Evolutionary conservation across 64 coral and sea anemone genomes (phyloP).

Genomic region (Cladopsammia gracilis): DNA sequence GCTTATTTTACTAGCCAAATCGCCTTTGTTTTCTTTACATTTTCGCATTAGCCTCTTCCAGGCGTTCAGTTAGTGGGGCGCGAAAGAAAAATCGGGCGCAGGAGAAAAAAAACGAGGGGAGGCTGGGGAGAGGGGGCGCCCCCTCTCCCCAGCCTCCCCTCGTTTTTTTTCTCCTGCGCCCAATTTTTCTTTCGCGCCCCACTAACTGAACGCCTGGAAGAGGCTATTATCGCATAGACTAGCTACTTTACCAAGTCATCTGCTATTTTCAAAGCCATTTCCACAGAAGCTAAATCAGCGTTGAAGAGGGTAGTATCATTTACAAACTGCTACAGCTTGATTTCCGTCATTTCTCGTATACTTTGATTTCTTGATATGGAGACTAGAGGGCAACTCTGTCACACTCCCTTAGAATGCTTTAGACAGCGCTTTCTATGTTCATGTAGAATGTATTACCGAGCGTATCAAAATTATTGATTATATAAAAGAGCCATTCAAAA

Average conservation of each 20-base stretch:
- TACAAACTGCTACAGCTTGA: not conserved
- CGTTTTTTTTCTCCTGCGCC: too few species aligned
- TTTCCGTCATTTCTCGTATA: not conserved
- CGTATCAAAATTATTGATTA: too few species aligned
- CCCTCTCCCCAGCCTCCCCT: too few species aligned
- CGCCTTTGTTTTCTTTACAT: not conserved
- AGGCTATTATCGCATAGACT: not conserved
- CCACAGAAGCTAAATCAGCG: not conserved
- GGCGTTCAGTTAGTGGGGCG: too few species aligned
- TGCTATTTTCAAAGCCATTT: not conserved
- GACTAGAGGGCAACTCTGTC: conserved; percentile 29
- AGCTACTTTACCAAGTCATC: not conserved
- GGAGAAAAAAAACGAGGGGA: too few species aligned
- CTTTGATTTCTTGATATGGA: not conserved
- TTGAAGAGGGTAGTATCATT: not conserved
- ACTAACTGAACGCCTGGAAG: too few species aligned
- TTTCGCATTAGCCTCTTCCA: too few species aligned
- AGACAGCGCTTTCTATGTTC: conserved; percentile 5
- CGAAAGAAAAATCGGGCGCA: too few species aligned
- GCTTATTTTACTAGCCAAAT: not conserved
- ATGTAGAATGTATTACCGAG: not conserved
- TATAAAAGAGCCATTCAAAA: too few species aligned
- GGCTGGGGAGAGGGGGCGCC: too few species aligned
- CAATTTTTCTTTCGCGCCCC: too few species aligned
- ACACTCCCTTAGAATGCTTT: not conserved